Base-by-base conservation (phyloP, 1,140 invertebrate species). In the Drosophila auraria region DNA sequence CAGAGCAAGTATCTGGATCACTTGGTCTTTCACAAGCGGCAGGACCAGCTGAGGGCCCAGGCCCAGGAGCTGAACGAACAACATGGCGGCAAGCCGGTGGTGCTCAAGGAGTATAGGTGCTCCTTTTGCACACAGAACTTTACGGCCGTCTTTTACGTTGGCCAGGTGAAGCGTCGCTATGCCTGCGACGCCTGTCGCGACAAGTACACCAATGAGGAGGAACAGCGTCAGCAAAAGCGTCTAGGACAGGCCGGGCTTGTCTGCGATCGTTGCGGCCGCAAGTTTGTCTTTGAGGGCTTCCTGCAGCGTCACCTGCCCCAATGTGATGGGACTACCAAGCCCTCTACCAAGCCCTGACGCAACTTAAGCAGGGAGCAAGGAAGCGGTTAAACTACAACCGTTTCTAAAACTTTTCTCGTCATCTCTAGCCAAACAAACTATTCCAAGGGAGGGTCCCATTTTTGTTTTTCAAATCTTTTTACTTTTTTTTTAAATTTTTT, bases 251-350 rank as follows among this genome's bases (percentile, higher is more conserved):
- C 14, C 14, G 80, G 87, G 14, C 87, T 87, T 9, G 72, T 61
- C 57, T 93, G 92, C 58, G 82, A 82, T 5, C 83, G 79, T 2
- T 93, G 92, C 60, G 90, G 92, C 3, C 74, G 92, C n/a, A 81
- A 91, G 20, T 93, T 92, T 36, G 82, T 87, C 9, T 84, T 84
- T 9, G 83, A 92, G 44, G 92, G 92, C 17, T 91, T 87, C 51
- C 74, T 93, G 6, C 90, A 93, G 23, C 82, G 92, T 1, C 92
- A 93, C 54, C 27, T 87, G 53, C 80, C 84, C 44, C 82, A 76
- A 5, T 93, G 92, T 57, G 84, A 93, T 80, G 92, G 92, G 17
- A 91, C 79, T 44, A 78, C 91, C 47, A 93, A 93, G 68, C 77
- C 86, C 3, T 83, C 81, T 40, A 74, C 82, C 0, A 82, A 92